A percentile compares a stretch with the other conserved stretches of the same genome.
These are phyloP conservation scores for Euspilapteryx auroguttella DNA, from an alignment of 2,888 invertebrate species.

Conservation along the genomic window DNA sequence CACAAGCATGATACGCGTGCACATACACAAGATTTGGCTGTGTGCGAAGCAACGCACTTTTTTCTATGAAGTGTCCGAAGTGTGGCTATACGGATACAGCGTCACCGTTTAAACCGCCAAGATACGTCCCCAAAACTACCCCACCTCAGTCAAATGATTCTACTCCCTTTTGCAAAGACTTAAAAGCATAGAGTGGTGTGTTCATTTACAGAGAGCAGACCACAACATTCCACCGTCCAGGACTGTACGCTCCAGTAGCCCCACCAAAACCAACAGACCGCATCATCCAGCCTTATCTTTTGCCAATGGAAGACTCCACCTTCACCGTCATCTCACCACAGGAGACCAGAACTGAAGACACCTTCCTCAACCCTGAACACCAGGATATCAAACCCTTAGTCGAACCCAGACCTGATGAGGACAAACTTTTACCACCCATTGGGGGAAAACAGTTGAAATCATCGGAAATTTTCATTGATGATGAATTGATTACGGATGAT, in stretches of 20 bases:
- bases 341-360: constrained; percentile 24
- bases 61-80: too few species aligned
- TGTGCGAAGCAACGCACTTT: too few species aligned
- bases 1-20: too few species aligned
- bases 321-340: constrained; percentile 39
- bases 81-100: too few species aligned
- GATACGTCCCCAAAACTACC: too few species aligned
- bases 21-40: too few species aligned
- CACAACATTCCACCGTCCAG: constrained; percentile 49
- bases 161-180: too few species aligned
- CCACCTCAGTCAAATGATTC: too few species aligned
- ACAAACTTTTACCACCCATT: constrained; percentile 30
- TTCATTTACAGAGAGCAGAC: constrained; percentile 26
- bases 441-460: constrained; percentile 20
- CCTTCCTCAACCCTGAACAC: constrained; percentile 27
- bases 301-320: constrained; percentile 18
- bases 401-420: constrained; percentile 24
- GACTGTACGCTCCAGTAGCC: constrained; percentile 50
- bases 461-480: constrained; percentile 19
- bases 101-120: too few species aligned
- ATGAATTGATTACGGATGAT: constrained; percentile 34
- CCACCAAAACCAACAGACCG: constrained; percentile 40
- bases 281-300: constrained; percentile 18
- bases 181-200: too few species aligned
- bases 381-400: constrained; percentile 37